Conservation (phyloP, 37 sponge, comb jelly and placozoan species). For the Ephydatia muelleri region DNA sequence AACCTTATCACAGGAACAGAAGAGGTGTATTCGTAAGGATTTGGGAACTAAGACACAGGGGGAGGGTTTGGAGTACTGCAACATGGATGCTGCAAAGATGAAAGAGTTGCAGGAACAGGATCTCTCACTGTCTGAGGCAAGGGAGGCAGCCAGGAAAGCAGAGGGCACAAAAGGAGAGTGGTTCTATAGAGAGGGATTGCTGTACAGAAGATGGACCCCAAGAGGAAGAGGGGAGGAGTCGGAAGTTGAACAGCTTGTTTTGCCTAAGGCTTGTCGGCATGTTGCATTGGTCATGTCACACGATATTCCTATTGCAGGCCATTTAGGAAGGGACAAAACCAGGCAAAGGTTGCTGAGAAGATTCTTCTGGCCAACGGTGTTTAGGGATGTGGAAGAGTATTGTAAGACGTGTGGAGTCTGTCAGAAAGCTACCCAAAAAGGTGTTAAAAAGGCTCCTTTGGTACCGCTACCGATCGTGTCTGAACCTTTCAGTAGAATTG, state of each 20-base stretch:
- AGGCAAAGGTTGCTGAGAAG: background rate
- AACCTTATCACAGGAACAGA: too few relatives aligned
- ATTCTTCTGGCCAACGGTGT: conserved; percentile 20
- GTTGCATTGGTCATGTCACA: conserved; percentile 4
- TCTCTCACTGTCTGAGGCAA: too few relatives aligned
- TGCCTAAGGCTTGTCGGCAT: conserved; percentile 10
- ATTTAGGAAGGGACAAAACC: conserved; percentile 9
- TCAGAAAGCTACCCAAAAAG: background rate
- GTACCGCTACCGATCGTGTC: conserved; percentile 32
- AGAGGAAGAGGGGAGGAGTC: background rate
- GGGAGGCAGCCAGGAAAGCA: too few relatives aligned
- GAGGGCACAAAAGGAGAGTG: too few relatives aligned
- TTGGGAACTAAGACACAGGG: too few relatives aligned
- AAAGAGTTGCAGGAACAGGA: too few relatives aligned
- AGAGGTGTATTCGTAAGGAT: background rate
- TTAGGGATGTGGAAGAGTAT: background rate
- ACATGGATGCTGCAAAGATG: too few relatives aligned
- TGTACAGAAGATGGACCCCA: too few relatives aligned
- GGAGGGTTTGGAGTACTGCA: too few relatives aligned
- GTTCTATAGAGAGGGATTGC: too few relatives aligned
- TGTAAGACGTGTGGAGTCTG: background rate
- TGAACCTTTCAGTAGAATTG: conserved; percentile 35
- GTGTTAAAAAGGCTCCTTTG: conserved; percentile 1
- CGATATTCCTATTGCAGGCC: conserved; percentile 16
- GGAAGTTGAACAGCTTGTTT: conserved; percentile 2